These are phyloP conservation scores for Cydia amplana DNA, from an alignment of 1,140 invertebrate species.

Conservation along the genomic window DNA sequence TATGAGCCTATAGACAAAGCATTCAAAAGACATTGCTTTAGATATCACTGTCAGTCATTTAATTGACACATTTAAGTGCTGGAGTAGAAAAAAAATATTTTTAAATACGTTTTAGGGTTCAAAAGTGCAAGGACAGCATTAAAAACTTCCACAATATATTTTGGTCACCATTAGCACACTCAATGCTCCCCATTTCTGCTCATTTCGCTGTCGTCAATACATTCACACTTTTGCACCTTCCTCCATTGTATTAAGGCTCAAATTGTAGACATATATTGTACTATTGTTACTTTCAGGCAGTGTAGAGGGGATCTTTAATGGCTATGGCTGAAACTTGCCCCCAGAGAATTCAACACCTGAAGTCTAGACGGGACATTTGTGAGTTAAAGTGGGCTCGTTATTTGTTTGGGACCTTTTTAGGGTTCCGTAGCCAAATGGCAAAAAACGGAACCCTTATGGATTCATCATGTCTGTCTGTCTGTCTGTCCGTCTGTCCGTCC, in stretches of 20 bases:
- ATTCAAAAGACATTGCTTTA: too few relatives aligned
- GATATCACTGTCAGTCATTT: too few relatives aligned
- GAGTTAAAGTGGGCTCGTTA: slow-evolving; percentile 49
- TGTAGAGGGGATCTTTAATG: slow-evolving; percentile 12
- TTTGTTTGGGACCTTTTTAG: slow-evolving; percentile 29
- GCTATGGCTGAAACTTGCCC: slow-evolving; percentile 1
- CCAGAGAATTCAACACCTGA: slow-evolving; percentile 49
- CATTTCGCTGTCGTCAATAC: neutral
- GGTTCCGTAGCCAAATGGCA: too few relatives aligned
- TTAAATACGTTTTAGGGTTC: neutral
- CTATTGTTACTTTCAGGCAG: neutral
- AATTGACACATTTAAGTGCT: too few relatives aligned
- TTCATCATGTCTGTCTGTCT: too few relatives aligned
- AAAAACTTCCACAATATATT: slow-evolving; percentile 7
- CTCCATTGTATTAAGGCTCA: neutral
- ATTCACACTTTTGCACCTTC: neutral
- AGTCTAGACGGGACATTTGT: slow-evolving; percentile 53
- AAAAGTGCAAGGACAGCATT: neutral
- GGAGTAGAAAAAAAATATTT: too few relatives aligned
- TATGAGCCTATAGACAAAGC: too few relatives aligned
- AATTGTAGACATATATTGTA: neutral
- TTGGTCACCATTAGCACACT: neutral
- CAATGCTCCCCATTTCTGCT: neutral
- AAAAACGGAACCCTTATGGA: too few relatives aligned
- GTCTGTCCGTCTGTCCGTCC: too few relatives aligned